Evolutionary conservation across 2,888 invertebrate genomes (phyloP), one percentile per base, ranked within the genome.

Genomic region (Limnephilus rhombicus): DNA sequence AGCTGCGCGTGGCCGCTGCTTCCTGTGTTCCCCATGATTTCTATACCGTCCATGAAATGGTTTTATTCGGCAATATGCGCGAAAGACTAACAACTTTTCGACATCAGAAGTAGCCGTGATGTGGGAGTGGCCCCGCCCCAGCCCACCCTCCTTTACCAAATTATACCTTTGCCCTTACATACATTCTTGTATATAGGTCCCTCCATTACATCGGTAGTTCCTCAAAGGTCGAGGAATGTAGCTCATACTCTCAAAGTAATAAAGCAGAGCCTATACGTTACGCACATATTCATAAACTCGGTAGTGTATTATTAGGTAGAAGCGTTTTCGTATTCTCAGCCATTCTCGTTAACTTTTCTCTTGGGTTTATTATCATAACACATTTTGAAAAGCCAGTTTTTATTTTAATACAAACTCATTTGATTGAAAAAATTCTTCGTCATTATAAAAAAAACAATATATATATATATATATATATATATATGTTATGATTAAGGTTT

Each of bases 71-170:
- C 90, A 45, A 90, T 53, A 24, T 34, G 53, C 53, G 31, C 90
- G 80, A 49, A 34, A 85, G 49, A 31, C 90, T 82, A 90, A 85
- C 90, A 85, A 85, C 90, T 53, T 90, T 90, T 90, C 85, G n/a
- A 85, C 90, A 90, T 90, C 53, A 90, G 90, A 68, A 90, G 90
- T 82, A 41, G 82, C 85, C 90, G 15, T 85, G 37, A 85, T 85
- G 49, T 53, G 82, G 82, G 41, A 83, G 90, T 45, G 82, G 81
- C 81, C 34, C 68, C 85, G 68, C 90, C 85, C 85, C 34, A 18
- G 37, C 53, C 49, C 85, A 68, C 90, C 85, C 85, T n/a, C 80
- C 85, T 34, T 68, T 41, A 68, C 85, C 90, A 90, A 90, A 85
- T 85, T 83, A 85, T 34, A 85, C 90, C 85, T 53, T 41, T 85